Evolutionary conservation across 1,140 invertebrate genomes (phyloP), one percentile per base, ranked within the genome.

Genomic region (Drosophila equinoxialis): DNA sequence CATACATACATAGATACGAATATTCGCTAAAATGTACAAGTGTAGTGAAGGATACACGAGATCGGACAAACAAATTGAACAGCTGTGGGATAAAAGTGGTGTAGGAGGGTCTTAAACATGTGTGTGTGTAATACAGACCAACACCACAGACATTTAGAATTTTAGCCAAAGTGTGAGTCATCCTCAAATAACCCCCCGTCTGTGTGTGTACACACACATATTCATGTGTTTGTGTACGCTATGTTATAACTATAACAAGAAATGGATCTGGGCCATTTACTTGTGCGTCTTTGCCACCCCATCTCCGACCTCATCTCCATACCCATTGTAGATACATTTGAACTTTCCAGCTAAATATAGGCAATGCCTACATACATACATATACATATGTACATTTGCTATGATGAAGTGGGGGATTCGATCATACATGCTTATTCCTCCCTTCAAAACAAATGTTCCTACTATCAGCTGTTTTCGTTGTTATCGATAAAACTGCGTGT

Each of bases 261-360:
- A 77, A 76, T 51, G 41, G 68, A 77, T 77, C 55, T 77, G 60
- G 60, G 73, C 63, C 73, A 72, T 65, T 45, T 67, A 72, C 30
- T 65, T 42, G 69, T 55, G 11, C 33, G 55, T 67, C 11, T 39
- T 39, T 39, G 11, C 37, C 37, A 13, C 11, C 11, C 37, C 11
- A 39, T 39, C n/a, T 13, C 37, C 37, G 7, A 7, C 35, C 35
- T 11, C 35, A 37, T 37, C 30, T 30, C 6, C 3, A 30, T 5
- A 30, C 3, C 35, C 35, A 37, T 37, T 60, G 58, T 60, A 41
- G n/a, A 60, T 60, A 60, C 8, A 6, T 35, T 6, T 41, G 35
- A 8, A 59, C 7, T 14, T 20, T 51, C 45, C 45, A 51, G 17
- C 45, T n/a, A 51, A 51, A 51, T 17, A 51, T 51, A 51, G 45